Evolutionary conservation across 1,140 invertebrate species (phyloP).

Genomic region (Globodera ellingtonae): DNA sequence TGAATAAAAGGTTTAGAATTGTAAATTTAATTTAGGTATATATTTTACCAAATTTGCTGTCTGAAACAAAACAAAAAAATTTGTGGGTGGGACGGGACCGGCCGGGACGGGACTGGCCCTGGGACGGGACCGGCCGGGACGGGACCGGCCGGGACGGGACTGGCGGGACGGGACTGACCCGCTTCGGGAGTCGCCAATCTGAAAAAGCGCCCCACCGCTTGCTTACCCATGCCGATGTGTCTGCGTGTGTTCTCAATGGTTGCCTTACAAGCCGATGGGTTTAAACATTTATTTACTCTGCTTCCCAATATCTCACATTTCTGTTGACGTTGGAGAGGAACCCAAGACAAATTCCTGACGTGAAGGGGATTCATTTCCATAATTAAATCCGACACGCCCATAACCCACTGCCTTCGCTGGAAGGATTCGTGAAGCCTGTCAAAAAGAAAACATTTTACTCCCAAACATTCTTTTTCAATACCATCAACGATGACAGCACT

Average conservation of each 20-base stretch:
- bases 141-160: too few species aligned
- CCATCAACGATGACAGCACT: slow-evolving; percentile 68
- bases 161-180: too few species aligned
- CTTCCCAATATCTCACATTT: slow-evolving; percentile 59
- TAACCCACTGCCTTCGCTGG: slow-evolving; percentile 66
- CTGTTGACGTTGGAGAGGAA: slow-evolving; percentile 72
- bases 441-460: background rate
- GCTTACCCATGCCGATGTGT: slow-evolving; percentile 71
- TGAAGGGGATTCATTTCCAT: background rate
- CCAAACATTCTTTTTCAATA: background rate
- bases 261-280: slow-evolving; percentile 44
- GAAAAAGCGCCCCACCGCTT: background rate
- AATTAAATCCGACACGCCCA: background rate
- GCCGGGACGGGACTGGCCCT: too few species aligned
- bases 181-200: background rate
- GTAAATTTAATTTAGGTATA: too few species aligned
- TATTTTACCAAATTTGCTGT: too few species aligned
- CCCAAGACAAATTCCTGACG: slow-evolving; percentile 70
- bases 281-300: background rate
- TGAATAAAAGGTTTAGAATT: too few species aligned
- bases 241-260: slow-evolving; percentile 72
- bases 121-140: too few species aligned
- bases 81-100: too few species aligned
- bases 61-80: too few species aligned
- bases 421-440: slow-evolving; percentile 67